Base-by-base conservation (phyloP, 2,888 invertebrate genomes). In the Epistrophella euchroma region DNA sequence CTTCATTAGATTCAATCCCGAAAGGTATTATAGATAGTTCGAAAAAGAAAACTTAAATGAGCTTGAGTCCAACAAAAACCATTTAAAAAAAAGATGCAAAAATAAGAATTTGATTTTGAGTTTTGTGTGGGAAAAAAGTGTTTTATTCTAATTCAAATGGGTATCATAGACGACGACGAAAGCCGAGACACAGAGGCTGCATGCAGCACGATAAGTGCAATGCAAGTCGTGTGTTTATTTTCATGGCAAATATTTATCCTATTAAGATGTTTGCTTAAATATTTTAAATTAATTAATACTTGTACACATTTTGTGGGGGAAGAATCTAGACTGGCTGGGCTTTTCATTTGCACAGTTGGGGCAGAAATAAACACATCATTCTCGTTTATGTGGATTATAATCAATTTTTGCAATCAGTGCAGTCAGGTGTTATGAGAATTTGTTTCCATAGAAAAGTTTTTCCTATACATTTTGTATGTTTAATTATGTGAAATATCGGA, bases 161-260 rank as follows among this genome's bases (percentile, higher is more conserved):
- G 22, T 17, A 17, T 9, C 2, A 40, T 43, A 25, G 15, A 19
- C 1, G 32, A 32, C 32, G 15, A 50, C 9, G 22, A 7, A 32
- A 7, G 45, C 25, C 7, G 37, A 47, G 47, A 66, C 45, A 1
- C 6, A 19, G 58, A 64, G 28, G 11, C 37, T 22, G 22, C 60
- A 35, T 58, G 13, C 28, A 15, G 66, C 19, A 35, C 22, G 64
- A 47, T 64, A 50, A 56, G 9, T 40, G 47, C 45, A 15, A 47
- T 40, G 47, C 45, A 15, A 47, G 47, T 35, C 28, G 28, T 58
- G 43, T 25, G 45, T 75, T 62, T 56, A 62, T 75, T 75, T 81
- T 37, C 58, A 72, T 60, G 22, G 64, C 71, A 71, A 75, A 76
- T 75, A 82, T 76, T 76, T 82, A 76, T 76, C 50, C 56, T 32